phyloP scores from a whole-genome alignment of 2,113 vertebrate species.

The Vanacampus margaritifer region DNA sequence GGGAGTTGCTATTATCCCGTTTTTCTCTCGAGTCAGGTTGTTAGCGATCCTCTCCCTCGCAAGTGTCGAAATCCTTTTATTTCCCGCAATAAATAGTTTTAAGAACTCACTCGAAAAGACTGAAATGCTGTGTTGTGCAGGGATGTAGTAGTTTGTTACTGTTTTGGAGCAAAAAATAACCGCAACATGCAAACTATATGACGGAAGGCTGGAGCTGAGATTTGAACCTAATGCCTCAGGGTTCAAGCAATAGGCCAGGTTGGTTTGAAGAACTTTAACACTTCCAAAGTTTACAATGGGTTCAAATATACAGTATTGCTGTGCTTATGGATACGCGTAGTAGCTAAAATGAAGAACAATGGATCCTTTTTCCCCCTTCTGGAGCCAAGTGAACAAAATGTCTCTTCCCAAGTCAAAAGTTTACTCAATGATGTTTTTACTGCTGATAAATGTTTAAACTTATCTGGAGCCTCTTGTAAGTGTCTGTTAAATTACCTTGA shows the following conservation, averaged over 20 bases:
- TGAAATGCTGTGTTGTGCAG: background rate
- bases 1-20: conserved; percentile 32
- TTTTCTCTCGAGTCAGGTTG: conserved; percentile 33
- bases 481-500: background rate
- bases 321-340: background rate
- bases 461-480: background rate
- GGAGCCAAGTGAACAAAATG: background rate
- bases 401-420: background rate
- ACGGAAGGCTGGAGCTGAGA: too few species aligned
- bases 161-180: too few species aligned
- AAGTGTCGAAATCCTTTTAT: conserved; percentile 25
- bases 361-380: background rate
- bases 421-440: background rate
- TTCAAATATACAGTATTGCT: too few species aligned
- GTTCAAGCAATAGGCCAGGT: too few species aligned
- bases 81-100: conserved; percentile 27
- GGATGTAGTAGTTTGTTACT: too few species aligned
- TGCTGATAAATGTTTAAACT: background rate
- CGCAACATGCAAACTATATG: too few species aligned
- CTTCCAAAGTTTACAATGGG: too few species aligned
- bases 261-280: too few species aligned
- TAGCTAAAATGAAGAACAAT: conserved; percentile 17
- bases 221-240: too few species aligned
- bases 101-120: conserved; percentile 2
- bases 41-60: conserved; percentile 1